A percentile compares a stretch with the other conserved stretches of the same genome.
Evolutionary conservation across 2,113 vertebrate genomes (phyloP).

Genomic region (Bothrops jararaca): DNA sequence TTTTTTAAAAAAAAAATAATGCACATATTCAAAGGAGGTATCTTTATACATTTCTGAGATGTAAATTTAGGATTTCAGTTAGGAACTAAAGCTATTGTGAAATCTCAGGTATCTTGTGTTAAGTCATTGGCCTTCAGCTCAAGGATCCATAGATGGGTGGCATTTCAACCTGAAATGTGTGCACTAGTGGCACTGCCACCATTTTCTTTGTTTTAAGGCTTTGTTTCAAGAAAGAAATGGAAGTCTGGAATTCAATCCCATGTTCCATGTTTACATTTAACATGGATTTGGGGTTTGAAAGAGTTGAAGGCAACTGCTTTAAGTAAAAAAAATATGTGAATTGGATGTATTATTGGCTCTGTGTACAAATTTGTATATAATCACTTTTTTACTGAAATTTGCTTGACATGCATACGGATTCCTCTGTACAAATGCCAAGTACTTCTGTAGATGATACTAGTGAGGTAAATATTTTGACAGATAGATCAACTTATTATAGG

Average conservation of each 20-base stretch:
- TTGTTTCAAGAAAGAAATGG: not conserved
- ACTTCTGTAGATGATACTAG: slow-evolving; percentile 88
- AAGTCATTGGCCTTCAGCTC: slow-evolving; percentile 55
- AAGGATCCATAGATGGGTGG: not conserved
- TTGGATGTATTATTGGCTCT: slow-evolving; percentile 72
- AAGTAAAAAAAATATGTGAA: slow-evolving; percentile 78
- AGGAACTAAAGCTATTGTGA: slow-evolving; percentile 84
- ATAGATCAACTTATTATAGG: slow-evolving; percentile 83
- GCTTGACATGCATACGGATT: slow-evolving; percentile 75
- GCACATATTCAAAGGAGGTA: slow-evolving; percentile 74
- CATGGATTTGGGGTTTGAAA: not conserved
- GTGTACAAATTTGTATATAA: slow-evolving; percentile 91
- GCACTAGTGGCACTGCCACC: not conserved
- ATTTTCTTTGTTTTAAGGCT: not conserved
- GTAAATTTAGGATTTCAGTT: slow-evolving; percentile 78
- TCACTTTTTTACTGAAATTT: slow-evolving; percentile 80
- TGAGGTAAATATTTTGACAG: slow-evolving; percentile 84
- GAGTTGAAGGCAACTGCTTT: slow-evolving; percentile 33
- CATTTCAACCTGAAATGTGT: not conserved
- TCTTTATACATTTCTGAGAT: slow-evolving; percentile 74
- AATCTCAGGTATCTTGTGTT: slow-evolving; percentile 96
- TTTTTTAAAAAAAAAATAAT: slow-evolving; percentile 63
- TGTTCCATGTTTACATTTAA: not conserved
- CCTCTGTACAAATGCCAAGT: slow-evolving; percentile 85
- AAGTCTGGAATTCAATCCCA: not conserved